Conservation (phyloP, 1,140 invertebrate genomes). For the Drosophila ambigua region DNA sequence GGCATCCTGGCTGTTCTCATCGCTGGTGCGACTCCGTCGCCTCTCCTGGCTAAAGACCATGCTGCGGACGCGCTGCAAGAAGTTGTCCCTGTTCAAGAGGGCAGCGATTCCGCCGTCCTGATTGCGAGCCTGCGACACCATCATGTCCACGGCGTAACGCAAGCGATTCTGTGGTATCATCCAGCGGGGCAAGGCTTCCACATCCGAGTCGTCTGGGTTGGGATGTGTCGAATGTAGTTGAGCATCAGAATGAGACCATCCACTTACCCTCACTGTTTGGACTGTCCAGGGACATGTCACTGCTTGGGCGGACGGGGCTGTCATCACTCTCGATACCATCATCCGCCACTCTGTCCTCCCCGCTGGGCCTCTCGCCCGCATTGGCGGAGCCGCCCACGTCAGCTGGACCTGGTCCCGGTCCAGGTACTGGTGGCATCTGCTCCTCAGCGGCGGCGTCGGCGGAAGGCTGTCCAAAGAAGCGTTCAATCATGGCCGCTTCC, state of each 20-base stretch:
- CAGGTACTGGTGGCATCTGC: too few relatives aligned
- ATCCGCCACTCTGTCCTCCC: conserved; percentile 3
- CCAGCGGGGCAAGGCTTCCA: conserved; percentile 61
- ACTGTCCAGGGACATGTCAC: conserved; percentile 68
- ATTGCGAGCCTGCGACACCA: conserved; percentile 59
- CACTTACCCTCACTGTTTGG: conserved; percentile 64
- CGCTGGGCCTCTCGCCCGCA: not conserved
- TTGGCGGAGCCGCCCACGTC: too few relatives aligned
- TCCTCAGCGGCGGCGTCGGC: too few relatives aligned
- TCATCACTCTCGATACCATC: conserved; percentile 1
- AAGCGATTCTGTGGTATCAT: conserved; percentile 65
- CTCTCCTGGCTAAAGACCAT: conserved; percentile 75
- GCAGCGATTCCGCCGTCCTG: conserved; percentile 66
- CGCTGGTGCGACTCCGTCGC: conserved; percentile 44
- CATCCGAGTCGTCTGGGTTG: conserved; percentile 55
- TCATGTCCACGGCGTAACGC: conserved; percentile 57
- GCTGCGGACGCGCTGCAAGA: conserved; percentile 70
- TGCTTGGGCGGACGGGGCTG: conserved; percentile 21
- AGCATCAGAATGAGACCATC: too few relatives aligned
- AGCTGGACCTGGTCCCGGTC: too few relatives aligned
- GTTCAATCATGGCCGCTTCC: too few relatives aligned
- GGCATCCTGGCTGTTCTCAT: conserved; percentile 41
- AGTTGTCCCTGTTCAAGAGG: conserved; percentile 63
- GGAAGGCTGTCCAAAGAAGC: too few relatives aligned
- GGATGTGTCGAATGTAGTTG: not conserved